phyloP scores from a whole-genome alignment of 2,113 vertebrate genomes.

The Zosterops borbonicus region DNA sequence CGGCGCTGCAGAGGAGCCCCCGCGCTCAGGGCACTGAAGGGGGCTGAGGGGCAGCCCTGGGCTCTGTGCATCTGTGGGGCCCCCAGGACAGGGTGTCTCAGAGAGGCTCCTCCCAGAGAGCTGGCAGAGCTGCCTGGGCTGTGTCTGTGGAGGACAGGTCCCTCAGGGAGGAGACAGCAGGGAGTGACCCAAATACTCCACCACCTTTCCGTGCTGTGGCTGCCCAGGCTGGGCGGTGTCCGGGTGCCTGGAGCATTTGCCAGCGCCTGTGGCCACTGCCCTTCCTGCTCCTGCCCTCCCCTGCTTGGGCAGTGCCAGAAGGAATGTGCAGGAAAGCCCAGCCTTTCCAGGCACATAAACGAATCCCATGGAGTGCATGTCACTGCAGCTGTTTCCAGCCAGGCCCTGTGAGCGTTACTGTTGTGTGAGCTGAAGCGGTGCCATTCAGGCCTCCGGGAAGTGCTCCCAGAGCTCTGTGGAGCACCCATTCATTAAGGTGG shows the following conservation, averaged over 20 bases:
- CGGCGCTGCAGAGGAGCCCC: rapidly evolving
- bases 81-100: neutral
- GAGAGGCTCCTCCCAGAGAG: neutral
- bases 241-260: neutral
- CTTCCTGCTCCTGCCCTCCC: neutral
- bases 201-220: neutral
- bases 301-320: neutral
- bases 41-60: neutral
- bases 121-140: neutral
- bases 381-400: neutral
- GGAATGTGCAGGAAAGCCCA: neutral
- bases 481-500: neutral
- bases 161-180: neutral
- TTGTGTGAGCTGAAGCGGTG: neutral
- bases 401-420: neutral
- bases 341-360: neutral
- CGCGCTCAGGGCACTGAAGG: rapidly evolving
- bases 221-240: neutral
- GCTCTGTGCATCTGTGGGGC: rapidly evolving
- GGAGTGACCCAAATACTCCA: neutral
- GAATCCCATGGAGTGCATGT: neutral
- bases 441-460: neutral
- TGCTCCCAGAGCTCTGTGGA: neutral
- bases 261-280: neutral
- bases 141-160: neutral